Base-by-base conservation (phyloP, 2,113 vertebrate species). In the Campylorhamphus procurvoides region DNA sequence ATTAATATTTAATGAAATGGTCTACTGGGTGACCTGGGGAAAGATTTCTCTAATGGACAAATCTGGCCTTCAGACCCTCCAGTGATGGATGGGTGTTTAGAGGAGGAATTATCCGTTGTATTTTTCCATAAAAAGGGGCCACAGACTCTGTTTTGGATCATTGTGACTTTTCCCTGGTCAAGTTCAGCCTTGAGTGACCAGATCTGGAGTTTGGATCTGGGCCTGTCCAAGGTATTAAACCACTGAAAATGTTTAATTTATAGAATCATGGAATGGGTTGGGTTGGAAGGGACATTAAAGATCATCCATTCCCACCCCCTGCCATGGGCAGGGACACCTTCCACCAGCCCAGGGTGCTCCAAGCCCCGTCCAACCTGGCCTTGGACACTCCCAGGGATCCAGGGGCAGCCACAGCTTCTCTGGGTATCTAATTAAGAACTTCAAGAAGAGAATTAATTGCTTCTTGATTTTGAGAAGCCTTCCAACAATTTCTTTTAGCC, bases 171-270 rank as follows among this genome's bases (percentile, higher is more conserved):
- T 46, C 12, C 12, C 40, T 37, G 49, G 40, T 71, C 18, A 46
- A 40, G 19, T 55, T 69, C 46, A 64, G 12, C 44, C 40, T 44
- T 79, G 25, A 69, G 33, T 71, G 35, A 46, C 40, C 27, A 55
- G 12, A 17, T 63, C 58, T 63, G 42, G 23, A 84, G 23, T 56
- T 67, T 40, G 84, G 33, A 10, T 67, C 37, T 1, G 3, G 23
- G 19, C 6, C 22, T 55, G 31, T 53, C 44, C 60, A 37, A 27
- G 0, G 0, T 39, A 42, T 47, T 17, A 52, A 63, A 58, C 29
- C 42, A 8, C 33, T 85, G 42, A 81, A 39, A 52, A 56, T 27
- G 4, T 60, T 84, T 76, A 52, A 76, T 66, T 63, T 39, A 42
- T 42, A 10, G 60, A 63, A 63, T 29, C 39, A 40, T 29, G 13